Conservation (phyloP, 2,797 vertebrate species). For the Catamblyrhynchus diadema region DNA sequence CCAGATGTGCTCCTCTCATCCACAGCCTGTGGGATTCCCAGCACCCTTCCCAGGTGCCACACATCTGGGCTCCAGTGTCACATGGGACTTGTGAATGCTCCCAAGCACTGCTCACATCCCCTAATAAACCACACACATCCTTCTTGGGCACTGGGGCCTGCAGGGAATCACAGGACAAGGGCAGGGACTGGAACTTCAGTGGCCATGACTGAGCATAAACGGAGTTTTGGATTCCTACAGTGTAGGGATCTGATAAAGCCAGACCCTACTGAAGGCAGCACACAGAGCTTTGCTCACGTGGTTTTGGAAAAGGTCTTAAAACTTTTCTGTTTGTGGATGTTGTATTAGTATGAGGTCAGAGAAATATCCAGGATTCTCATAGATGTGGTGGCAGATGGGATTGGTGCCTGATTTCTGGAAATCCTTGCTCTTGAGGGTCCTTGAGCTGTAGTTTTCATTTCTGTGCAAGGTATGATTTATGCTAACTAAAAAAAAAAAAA, state of each 20-base stretch:
- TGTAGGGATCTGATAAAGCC: background rate
- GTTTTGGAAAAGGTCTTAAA: background rate
- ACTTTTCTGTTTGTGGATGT: background rate
- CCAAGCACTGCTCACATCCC: background rate
- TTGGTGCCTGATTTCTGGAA: background rate
- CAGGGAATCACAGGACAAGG: background rate
- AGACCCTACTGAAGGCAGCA: background rate
- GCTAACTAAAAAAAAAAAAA: background rate
- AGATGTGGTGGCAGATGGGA: background rate
- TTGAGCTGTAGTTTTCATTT: background rate
- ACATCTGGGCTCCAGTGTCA: background rate
- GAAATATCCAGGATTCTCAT: background rate
- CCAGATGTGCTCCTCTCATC: background rate
- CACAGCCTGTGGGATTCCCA: background rate
- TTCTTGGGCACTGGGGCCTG: fast-evolving
- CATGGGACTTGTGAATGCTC: background rate
- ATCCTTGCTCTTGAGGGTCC: background rate
- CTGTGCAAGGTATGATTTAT: background rate
- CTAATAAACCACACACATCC: background rate
- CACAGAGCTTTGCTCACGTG: fast-evolving
- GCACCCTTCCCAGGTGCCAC: background rate
- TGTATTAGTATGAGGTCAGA: background rate
- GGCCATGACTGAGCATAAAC: background rate
- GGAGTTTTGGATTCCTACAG: background rate
- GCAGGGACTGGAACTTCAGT: no score